Percentiles rank a stretch among this genome's conserved stretches.
Evolutionary conservation across 2,888 invertebrate species (phyloP).

Genomic region (Tetragnatha montana): DNA sequence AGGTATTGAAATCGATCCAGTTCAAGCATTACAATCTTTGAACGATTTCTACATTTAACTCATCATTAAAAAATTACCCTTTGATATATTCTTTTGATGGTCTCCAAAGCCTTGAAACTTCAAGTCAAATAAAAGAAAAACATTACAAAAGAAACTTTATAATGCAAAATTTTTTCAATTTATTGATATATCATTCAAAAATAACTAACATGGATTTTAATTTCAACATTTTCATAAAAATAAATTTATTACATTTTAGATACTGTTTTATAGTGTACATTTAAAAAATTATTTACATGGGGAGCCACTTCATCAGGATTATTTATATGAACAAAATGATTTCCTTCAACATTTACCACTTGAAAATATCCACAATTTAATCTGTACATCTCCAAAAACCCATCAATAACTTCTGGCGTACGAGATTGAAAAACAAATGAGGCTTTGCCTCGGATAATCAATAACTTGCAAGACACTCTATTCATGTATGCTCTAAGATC

Average conservation of each 20-base stretch:
- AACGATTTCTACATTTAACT: too few relatives aligned
- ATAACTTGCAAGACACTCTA: slow-evolving; percentile 81
- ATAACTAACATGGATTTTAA: too few relatives aligned
- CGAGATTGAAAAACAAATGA: slow-evolving; percentile 77
- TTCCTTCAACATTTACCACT: slow-evolving; percentile 80
- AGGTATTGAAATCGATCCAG: too few relatives aligned
- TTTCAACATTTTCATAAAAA: neutral
- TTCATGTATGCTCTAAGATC: slow-evolving; percentile 80
- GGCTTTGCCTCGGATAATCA: slow-evolving; percentile 82
- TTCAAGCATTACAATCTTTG: too few relatives aligned
- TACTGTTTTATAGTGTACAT: slow-evolving; percentile 6
- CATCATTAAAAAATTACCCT: too few relatives aligned
- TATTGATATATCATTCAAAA: neutral
- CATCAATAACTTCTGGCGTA: slow-evolving; percentile 69
- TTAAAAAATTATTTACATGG: slow-evolving; percentile 69
- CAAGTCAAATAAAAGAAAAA: too few relatives aligned
- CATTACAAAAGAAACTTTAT: too few relatives aligned
- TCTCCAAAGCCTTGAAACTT: too few relatives aligned
- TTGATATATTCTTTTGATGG: too few relatives aligned
- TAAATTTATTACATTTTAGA: slow-evolving; percentile 23
- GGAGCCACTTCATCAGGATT: slow-evolving; percentile 80
- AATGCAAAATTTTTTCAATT: too few relatives aligned
- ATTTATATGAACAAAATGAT: slow-evolving; percentile 85
- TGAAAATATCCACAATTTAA: slow-evolving; percentile 73
- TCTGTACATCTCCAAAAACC: slow-evolving; percentile 72